Conservation (phyloP, 2,888 invertebrate genomes). For the Ariolimax columbianus region DNA sequence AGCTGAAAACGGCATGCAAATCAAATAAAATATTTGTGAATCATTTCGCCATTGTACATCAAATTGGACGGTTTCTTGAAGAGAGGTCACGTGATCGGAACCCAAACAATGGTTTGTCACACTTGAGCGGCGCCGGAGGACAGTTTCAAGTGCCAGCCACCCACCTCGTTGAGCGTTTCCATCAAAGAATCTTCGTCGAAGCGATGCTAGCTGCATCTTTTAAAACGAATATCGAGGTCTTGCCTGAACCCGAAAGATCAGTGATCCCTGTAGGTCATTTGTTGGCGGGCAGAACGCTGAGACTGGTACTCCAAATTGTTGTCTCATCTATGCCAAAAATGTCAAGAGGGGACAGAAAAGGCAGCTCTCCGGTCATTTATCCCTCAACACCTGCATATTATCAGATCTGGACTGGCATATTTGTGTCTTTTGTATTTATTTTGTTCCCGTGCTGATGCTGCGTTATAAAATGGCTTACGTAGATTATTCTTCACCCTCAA, state of each 20-base stretch:
- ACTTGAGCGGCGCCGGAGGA: background rate
- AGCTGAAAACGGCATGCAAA: conserved; percentile 43
- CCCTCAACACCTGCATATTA: conserved; percentile 34
- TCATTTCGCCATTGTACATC: conserved; percentile 34
- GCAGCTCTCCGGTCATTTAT: background rate
- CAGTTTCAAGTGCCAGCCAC: conserved; percentile 35
- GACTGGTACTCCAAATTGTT: conserved; percentile 12
- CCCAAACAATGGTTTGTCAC: conserved; percentile 41
- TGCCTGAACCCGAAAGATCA: background rate
- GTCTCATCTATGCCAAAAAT: conserved; percentile 42
- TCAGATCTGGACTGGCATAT: background rate
- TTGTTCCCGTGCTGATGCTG: background rate
- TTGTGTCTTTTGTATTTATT: background rate
- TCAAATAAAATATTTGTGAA: conserved; percentile 49
- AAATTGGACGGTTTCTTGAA: background rate
- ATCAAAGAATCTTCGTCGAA: background rate
- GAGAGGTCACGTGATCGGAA: conserved; percentile 36
- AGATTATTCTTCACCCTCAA: background rate
- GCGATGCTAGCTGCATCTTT: conserved; percentile 1
- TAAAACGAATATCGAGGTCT: background rate
- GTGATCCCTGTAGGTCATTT: conserved; percentile 19
- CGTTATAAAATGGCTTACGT: background rate
- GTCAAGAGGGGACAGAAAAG: background rate
- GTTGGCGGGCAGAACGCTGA: background rate
- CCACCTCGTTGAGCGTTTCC: conserved; percentile 25